Conservation (phyloP, 2,888 invertebrate genomes). For the Mythimna pallens region DNA sequence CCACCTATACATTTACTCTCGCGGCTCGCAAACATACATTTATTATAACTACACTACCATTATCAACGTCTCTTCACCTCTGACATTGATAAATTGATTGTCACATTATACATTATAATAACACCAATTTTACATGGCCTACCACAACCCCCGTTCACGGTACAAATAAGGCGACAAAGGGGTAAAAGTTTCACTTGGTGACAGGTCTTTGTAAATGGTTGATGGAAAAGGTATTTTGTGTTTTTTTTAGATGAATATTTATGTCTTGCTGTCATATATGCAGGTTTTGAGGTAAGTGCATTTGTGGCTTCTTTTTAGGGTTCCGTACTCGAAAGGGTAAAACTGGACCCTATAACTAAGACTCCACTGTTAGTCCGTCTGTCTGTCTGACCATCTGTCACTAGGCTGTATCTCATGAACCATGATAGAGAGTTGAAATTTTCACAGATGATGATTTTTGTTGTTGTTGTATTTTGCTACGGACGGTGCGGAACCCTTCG, state of each 20-base stretch:
- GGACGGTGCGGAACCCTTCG: too few species aligned
- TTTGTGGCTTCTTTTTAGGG: neutral
- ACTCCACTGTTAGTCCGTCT: too few species aligned
- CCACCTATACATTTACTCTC: constrained; percentile 27
- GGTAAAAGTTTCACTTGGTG: neutral
- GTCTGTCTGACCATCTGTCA: too few species aligned
- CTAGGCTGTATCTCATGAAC: too few species aligned
- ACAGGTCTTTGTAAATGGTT: constrained; percentile 21
- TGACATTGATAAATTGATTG: constrained; percentile 54
- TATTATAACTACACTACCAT: constrained; percentile 52
- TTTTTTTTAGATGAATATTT: constrained; percentile 40
- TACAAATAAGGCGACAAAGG: neutral
- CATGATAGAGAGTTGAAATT: too few species aligned
- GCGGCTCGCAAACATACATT: constrained; percentile 43
- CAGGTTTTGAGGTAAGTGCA: neutral
- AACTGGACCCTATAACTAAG: too few species aligned
- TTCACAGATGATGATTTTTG: too few species aligned
- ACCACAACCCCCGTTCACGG: neutral
- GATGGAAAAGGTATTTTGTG: constrained; percentile 26
- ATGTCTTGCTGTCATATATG: constrained; percentile 23
- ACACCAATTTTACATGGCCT: constrained; percentile 17
- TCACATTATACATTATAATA: constrained; percentile 45
- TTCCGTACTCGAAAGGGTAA: too few species aligned
- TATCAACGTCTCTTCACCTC: constrained; percentile 37
- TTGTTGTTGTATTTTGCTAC: too few species aligned